Base-by-base conservation (phyloP, 2,888 invertebrate genomes). In the Cephus spinipes region DNA sequence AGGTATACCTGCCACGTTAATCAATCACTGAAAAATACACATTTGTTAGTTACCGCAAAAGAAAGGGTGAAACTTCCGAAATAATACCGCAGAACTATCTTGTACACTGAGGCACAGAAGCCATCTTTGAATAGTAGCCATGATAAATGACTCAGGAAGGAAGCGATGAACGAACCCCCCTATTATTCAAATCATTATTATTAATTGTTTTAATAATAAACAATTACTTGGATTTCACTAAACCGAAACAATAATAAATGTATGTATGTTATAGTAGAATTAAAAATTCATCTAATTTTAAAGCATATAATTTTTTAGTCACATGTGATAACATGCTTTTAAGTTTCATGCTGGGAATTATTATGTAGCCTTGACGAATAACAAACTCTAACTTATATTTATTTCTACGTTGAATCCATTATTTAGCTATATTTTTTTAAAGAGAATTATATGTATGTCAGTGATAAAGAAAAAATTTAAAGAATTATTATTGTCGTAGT, bases 1-100 rank as follows among this genome's bases (percentile, higher is more conserved):
- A 31, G 9, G 33, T 71, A 33, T 71, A 32, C 71, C 71, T 71
- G 71, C 32, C 71, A 33, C 6, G 71, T 71, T 33, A 71, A 71
- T 71, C 32, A 71, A 71, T 71, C 71, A 71, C 71, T 55, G 33
- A 71, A 31, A 30, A 71, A 71, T 71, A 71, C 32, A 71, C 71
- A 33, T 71, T 33, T 23, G 31, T 71, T 71, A 71, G 33, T 71
- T 71, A 71, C 71, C 71, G 31, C 31, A 33, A 71, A 55, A 15
- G 69, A 69, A 69, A 71, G 31, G 23, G 71, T 71, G 32, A 12
- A 71, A 71, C 12, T 71, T 71, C 71, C 55, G 9, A 23, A 55
- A 55, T 55, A 23, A 55, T 55, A 55, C 55, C 15, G 23, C 55
- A 23, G 55, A 55, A 55, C 23, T 55, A 55, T 55, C 55, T 55